Conservation (phyloP, 2,113 vertebrate species). For the Centropus bengalensis region DNA sequence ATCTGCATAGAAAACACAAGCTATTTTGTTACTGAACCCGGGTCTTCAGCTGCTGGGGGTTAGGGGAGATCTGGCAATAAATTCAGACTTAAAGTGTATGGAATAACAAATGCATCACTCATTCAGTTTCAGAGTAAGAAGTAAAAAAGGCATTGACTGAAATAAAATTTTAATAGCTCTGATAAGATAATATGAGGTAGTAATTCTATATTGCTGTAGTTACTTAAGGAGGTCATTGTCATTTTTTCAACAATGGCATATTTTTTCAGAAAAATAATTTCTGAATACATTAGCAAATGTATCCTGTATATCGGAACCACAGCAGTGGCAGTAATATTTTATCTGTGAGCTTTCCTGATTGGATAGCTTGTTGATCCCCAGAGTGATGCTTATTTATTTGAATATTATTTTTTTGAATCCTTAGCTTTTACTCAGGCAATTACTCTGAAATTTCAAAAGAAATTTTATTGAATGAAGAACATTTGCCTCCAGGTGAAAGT, state of each 20-base stretch:
- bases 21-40: background rate
- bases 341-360: background rate
- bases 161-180: background rate
- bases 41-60: background rate
- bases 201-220: background rate
- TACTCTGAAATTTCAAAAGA: slow-evolving; percentile 9
- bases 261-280: background rate
- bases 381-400: background rate
- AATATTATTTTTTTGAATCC: background rate
- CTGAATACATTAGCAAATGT: background rate
- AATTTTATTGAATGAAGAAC: background rate
- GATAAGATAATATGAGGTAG: background rate
- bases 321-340: background rate
- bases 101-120: background rate
- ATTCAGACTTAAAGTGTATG: background rate
- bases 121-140: background rate
- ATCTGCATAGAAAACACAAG: background rate
- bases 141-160: background rate
- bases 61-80: background rate
- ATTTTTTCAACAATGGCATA: background rate
- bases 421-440: background rate
- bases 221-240: background rate
- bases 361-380: background rate
- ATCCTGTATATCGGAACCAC: background rate
- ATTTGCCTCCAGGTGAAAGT: background rate